Base-by-base conservation (phyloP, 2,888 invertebrate genomes). In the Lissonota sp. region DNA sequence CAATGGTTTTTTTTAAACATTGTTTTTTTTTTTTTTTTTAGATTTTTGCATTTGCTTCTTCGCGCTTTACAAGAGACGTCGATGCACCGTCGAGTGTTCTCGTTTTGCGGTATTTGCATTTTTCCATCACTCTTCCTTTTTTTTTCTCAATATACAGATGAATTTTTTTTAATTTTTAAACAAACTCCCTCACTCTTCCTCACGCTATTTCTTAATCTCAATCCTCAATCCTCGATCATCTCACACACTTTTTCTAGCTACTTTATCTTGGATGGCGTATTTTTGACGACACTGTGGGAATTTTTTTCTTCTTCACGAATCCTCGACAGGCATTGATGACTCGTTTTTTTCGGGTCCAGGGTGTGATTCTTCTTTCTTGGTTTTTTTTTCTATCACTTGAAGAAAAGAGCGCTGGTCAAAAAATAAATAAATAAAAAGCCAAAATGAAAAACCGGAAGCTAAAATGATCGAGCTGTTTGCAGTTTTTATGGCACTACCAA, bases 161-260 rank as follows among this genome's bases (percentile, higher is more conserved):
- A 26, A n/a, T n/a, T n/a, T n/a, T n/a, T n/a, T n/a, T 26, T 26
- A 26, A 26, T 26, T 26, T 26, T 26, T 26, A 1, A 26, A 26
- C 3, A 3, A 42, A 37, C 40, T 53, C 37, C 62, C 39, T 53
- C 39, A 26, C 44, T 64, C 37, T 46, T 16, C 40, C 63, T 79
- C 49, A 49, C 26, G 55, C 70, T 80, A 64, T 78, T 51, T 70
- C 53, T 81, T 63, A 71, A 71, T 72, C 55, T 26, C 73, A 78
- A n/a, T 53, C 44, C 44, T 64, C 73, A 64, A 70, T 26, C 58
- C 69, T 71, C 60, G n/a, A n/a, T n/a, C n/a, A n/a, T 42, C 66
- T 77, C 63, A 67, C 46, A 14, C 26, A 16, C 60, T 75, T 63
- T 75, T 69, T 67, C 76, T 82, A 79, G 80, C 79, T 82, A 83